Percentiles rank a stretch among this genome's conserved stretches.
These are phyloP conservation scores for Ichneumoninae sp. DNA, from an alignment of 2,888 invertebrate species.

Conservation along the genomic window DNA sequence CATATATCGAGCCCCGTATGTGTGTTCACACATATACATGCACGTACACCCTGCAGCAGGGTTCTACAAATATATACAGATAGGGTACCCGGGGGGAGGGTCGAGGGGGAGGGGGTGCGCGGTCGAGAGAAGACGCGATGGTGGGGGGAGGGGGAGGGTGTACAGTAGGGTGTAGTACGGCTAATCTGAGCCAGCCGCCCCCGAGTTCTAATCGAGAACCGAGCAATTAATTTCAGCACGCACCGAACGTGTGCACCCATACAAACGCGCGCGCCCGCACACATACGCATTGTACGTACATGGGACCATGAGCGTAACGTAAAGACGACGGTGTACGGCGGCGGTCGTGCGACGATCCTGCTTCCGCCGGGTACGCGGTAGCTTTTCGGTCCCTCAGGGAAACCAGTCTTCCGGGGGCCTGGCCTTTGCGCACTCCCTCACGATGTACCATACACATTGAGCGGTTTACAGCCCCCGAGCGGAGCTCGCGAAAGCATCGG, in stretches of 20 bases:
- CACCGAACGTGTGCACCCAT: conserved; percentile 67
- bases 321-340: background rate
- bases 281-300: background rate
- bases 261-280: background rate
- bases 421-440: conserved; percentile 34
- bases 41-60: too few relatives aligned
- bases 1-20: too few relatives aligned
- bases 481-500: background rate
- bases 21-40: too few relatives aligned
- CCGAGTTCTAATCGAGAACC: conserved; percentile 78
- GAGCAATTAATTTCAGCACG: conserved; percentile 80
- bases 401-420: conserved; percentile 36
- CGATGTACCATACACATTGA: conserved; percentile 46
- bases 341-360: too few relatives aligned
- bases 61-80: background rate
- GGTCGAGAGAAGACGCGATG: background rate
- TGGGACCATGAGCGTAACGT: background rate
- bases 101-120: background rate
- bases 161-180: conserved; percentile 54
- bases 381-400: conserved; percentile 43
- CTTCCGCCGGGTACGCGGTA: background rate
- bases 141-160: conserved; percentile 24
- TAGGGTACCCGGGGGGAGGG: background rate
- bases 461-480: background rate
- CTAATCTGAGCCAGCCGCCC: conserved; percentile 74